Evolutionary conservation across 2,888 invertebrate species (phyloP).

Genomic region (Charanyca ferruginea): DNA sequence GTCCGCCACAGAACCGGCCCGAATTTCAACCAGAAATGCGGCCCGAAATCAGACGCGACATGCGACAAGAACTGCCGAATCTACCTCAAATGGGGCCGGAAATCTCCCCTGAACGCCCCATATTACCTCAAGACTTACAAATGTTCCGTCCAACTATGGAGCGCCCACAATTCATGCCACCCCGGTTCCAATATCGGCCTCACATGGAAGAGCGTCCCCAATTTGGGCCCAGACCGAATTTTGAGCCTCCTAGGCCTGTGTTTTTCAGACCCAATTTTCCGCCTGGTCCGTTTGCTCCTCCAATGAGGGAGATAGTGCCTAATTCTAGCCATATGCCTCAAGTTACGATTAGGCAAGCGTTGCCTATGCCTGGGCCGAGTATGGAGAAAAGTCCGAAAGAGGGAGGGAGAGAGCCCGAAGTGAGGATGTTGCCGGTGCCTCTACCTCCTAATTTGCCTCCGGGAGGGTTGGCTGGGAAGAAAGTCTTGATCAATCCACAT

Average conservation of each 20-base stretch:
- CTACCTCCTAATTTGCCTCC: slow-evolving; percentile 79
- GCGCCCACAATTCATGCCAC: slow-evolving; percentile 64
- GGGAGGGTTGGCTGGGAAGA: slow-evolving; percentile 88
- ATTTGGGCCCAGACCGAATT: slow-evolving; percentile 68
- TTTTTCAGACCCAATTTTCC: slow-evolving; percentile 73
- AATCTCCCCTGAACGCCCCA: slow-evolving; percentile 72
- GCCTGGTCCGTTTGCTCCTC: slow-evolving; percentile 71
- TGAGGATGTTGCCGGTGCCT: slow-evolving; percentile 84
- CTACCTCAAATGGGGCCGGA: slow-evolving; percentile 68
- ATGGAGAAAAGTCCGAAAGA: slow-evolving; percentile 55
- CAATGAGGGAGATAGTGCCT: slow-evolving; percentile 75
- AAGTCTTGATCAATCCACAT: slow-evolving; percentile 93
- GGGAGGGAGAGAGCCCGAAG: slow-evolving; percentile 77
- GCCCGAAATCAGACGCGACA: slow-evolving; percentile 42
- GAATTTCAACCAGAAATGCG: slow-evolving; percentile 47
- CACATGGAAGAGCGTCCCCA: slow-evolving; percentile 70
- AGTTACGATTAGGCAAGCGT: slow-evolving; percentile 79
- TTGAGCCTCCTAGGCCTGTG: slow-evolving; percentile 73
- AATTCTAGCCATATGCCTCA: slow-evolving; percentile 78
- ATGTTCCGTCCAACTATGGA: slow-evolving; percentile 68
- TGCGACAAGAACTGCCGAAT: slow-evolving; percentile 42
- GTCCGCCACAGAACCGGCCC: slow-evolving; percentile 63
- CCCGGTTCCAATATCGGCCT: slow-evolving; percentile 70
- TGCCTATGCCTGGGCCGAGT: slow-evolving; percentile 61
- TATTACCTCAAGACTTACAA: slow-evolving; percentile 66